Evolutionary conservation across 2,797 vertebrate genomes (phyloP).

Genomic region (Rhinophrynus dorsalis): DNA sequence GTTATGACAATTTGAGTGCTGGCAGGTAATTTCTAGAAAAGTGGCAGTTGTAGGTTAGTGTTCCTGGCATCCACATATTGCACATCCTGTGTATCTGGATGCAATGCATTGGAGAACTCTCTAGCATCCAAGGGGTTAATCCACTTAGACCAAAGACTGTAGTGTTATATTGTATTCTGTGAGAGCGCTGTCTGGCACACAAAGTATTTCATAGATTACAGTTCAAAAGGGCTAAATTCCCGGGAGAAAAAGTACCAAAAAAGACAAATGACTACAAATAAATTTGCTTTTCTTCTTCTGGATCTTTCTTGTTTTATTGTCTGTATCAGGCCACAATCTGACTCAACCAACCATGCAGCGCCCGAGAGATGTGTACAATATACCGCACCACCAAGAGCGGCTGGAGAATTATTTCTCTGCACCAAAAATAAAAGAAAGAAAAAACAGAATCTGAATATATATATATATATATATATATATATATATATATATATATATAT

Average conservation of each 20-base stretch:
- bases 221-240: constrained; percentile 29
- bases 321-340: constrained; percentile 6
- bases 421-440: no score
- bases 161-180: background rate
- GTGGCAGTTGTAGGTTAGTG: no score
- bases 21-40: background rate
- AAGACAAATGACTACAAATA: constrained; percentile 27
- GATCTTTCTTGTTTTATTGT: constrained; percentile 23
- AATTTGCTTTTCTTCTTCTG: constrained; percentile 24
- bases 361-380: constrained; percentile 3
- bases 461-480: no score
- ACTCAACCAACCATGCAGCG: constrained; percentile 1
- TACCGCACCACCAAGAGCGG: background rate
- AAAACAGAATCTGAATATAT: no score
- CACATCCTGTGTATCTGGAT: background rate
- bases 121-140: no score
- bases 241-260: background rate
- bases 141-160: background rate
- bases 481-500: no score
- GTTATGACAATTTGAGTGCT: no score
- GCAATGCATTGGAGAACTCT: no score
- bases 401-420: background rate
- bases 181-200: constrained; percentile 14
- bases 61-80: no score
- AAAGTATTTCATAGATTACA: constrained; percentile 28